Percentiles rank a stretch among this genome's conserved stretches.
phyloP scores from a whole-genome alignment of 92 coral and sea anemone species.

The Epizoanthus illoricatus region DNA sequence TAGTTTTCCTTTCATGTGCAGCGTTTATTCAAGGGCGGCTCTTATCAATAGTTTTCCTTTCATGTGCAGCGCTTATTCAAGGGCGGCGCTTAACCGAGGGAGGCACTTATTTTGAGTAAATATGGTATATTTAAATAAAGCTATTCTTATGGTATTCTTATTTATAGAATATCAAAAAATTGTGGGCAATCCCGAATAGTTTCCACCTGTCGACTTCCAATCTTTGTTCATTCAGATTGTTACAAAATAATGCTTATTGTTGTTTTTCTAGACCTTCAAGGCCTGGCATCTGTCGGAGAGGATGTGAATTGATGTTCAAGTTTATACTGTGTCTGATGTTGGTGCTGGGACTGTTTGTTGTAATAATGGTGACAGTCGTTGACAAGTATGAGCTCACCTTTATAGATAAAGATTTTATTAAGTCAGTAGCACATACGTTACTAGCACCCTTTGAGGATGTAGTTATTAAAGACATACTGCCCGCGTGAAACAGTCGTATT shows the following conservation, averaged over 20 bases:
- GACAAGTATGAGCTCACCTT: slow-evolving; percentile 31
- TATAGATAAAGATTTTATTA: slow-evolving; percentile 41
- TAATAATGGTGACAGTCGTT: slow-evolving; percentile 1
- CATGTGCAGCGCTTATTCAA: background rate
- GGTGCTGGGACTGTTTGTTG: slow-evolving; percentile 3
- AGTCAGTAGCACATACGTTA: slow-evolving; percentile 31
- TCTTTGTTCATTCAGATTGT: background rate
- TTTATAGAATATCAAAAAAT: too few relatives aligned
- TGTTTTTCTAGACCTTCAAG: slow-evolving; percentile 47
- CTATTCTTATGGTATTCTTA: too few relatives aligned
- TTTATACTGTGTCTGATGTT: slow-evolving; percentile 12
- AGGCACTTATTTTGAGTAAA: slow-evolving; percentile 17
- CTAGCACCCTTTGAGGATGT: slow-evolving; percentile 53
- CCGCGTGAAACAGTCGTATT: slow-evolving; percentile 3
- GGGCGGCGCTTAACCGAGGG: slow-evolving; percentile 11
- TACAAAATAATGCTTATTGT: background rate
- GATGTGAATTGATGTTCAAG: slow-evolving; percentile 48
- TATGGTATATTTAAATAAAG: background rate
- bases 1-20: too few relatives aligned
- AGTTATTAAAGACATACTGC: slow-evolving; percentile 35
- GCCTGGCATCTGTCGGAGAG: slow-evolving; percentile 62
- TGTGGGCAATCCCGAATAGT: too few relatives aligned
- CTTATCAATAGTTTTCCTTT: too few relatives aligned
- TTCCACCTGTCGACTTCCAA: too few relatives aligned
- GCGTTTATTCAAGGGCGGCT: too few relatives aligned